Percentiles rank a stretch among this genome's conserved stretches.
These are phyloP conservation scores for Danionella dracula DNA, from an alignment of 2,797 vertebrate genomes.

Conservation along the genomic window DNA sequence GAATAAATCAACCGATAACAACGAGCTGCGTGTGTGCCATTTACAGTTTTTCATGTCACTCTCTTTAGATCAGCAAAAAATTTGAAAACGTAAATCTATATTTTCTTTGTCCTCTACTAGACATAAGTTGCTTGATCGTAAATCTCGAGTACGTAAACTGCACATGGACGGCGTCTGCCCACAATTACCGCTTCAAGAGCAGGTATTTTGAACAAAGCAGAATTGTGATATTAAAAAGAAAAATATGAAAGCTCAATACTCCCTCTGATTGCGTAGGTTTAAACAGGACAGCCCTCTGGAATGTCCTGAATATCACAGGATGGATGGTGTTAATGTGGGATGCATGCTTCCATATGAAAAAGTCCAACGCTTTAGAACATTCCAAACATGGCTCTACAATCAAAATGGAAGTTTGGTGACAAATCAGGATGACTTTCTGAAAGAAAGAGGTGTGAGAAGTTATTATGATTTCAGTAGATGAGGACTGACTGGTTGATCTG, in stretches of 20 bases:
- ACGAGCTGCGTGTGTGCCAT: not conserved
- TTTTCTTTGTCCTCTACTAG: slow-evolving; percentile 2
- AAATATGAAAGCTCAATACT: not conserved
- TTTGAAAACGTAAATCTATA: no score
- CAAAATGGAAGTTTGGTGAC: not conserved
- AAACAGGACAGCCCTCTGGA: fast-evolving
- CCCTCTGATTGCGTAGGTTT: slow-evolving; percentile 27
- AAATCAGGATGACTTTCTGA: fast-evolving
- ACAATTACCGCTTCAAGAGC: slow-evolving; percentile 23
- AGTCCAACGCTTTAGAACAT: not conserved
- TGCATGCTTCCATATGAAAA: slow-evolving; percentile 10
- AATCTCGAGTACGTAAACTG: slow-evolving; percentile 41
- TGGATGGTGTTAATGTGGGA: not conserved
- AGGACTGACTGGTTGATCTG: not conserved
- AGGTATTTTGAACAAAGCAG: not conserved
- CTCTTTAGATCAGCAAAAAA: no score
- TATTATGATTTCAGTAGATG: not conserved
- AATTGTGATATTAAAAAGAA: not conserved
- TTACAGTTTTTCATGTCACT: not conserved
- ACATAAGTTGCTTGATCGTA: slow-evolving; percentile 27
- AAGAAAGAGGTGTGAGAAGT: slow-evolving; percentile 43
- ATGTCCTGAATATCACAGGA: slow-evolving; percentile 12
- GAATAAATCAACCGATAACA: not conserved
- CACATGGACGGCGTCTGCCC: slow-evolving; percentile 16
- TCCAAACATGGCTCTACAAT: not conserved